These are phyloP conservation scores for Dorcus hopei DNA, from an alignment of 2,888 invertebrate genomes.

Conservation along the genomic window DNA sequence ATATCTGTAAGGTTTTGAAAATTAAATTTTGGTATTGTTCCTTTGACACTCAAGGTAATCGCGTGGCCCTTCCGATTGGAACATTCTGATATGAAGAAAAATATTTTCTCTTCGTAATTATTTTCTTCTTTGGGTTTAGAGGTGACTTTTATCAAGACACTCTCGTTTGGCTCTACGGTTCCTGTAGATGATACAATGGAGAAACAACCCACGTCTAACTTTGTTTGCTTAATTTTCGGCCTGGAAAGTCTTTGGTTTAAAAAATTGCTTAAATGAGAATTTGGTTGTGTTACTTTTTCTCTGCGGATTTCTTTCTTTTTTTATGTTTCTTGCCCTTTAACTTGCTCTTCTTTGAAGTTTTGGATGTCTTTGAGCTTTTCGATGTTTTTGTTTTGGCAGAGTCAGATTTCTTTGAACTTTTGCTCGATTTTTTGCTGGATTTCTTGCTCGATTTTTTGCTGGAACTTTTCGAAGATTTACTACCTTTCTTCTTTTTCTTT, in stretches of 20 bases:
- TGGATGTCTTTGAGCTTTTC: conserved; percentile 20
- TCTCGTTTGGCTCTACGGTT: conserved; percentile 38
- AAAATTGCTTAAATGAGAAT: not conserved
- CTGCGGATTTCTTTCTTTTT: conserved; percentile 21
- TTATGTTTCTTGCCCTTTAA: conserved; percentile 19
- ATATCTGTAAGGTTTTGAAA: conserved; percentile 57
- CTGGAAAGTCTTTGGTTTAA: not conserved
- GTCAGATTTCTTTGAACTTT: conserved; percentile 12
- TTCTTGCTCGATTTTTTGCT: conserved; percentile 5
- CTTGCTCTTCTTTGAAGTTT: conserved; percentile 16
- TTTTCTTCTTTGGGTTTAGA: conserved; percentile 42
- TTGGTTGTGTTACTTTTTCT: conserved; percentile 18
- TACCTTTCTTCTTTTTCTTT: conserved; percentile 13
- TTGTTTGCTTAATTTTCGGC: conserved; percentile 27
- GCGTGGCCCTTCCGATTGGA: conserved; percentile 53
- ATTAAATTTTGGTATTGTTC: conserved; percentile 57
- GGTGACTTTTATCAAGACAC: conserved; percentile 40
- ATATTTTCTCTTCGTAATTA: conserved; percentile 40
- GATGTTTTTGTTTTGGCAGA: conserved; percentile 13
- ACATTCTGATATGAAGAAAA: conserved; percentile 43
- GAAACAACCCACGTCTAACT: conserved; percentile 43
- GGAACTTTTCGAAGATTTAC: conserved; percentile 16
- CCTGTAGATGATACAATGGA: conserved; percentile 42
- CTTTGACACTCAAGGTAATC: conserved; percentile 53
- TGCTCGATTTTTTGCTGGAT: not conserved